A percentile compares a stretch with the other conserved stretches of the same genome.
phyloP scores from a whole-genome alignment of 2,888 invertebrate genomes.

The Luffia ferchaultella region DNA sequence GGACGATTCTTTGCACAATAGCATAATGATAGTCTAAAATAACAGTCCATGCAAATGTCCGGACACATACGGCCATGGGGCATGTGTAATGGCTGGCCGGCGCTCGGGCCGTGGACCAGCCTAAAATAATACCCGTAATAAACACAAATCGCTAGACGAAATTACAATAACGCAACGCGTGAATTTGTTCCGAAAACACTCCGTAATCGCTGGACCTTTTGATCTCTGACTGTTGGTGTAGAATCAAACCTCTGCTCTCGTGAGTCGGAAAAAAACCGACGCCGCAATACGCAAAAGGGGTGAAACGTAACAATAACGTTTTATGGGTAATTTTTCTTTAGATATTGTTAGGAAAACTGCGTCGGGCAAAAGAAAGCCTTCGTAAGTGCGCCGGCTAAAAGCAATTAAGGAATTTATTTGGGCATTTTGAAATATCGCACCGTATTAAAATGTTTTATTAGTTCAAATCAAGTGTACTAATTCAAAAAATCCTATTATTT shows the following conservation, averaged over 20 bases:
- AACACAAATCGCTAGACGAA: conserved; percentile 31
- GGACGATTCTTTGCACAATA: conserved; percentile 19
- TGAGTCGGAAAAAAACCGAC: not conserved
- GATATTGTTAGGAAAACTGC: not conserved
- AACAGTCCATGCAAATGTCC: conserved; percentile 35
- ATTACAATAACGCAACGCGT: conserved; percentile 25
- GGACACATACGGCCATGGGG: conserved; percentile 35
- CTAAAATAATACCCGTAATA: conserved; percentile 31
- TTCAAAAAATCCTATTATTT: too few relatives aligned
- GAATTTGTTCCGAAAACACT: conserved; percentile 25
- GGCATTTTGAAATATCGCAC: not conserved
- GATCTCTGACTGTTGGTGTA: too few relatives aligned
- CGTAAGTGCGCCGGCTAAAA: not conserved
- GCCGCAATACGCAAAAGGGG: not conserved
- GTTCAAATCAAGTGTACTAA: not conserved
- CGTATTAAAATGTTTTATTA: not conserved
- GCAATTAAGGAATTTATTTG: not conserved
- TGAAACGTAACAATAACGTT: not conserved
- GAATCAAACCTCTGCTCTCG: not conserved
- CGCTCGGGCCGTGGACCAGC: conserved; percentile 25
- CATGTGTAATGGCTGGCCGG: conserved; percentile 18
- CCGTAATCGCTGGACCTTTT: conserved; percentile 32
- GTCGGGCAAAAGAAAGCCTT: not conserved
- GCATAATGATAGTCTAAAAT: conserved; percentile 32
- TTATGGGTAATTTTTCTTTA: not conserved